Conservation (phyloP, 1,140 invertebrate genomes). For the Nephotettix cincticeps region DNA sequence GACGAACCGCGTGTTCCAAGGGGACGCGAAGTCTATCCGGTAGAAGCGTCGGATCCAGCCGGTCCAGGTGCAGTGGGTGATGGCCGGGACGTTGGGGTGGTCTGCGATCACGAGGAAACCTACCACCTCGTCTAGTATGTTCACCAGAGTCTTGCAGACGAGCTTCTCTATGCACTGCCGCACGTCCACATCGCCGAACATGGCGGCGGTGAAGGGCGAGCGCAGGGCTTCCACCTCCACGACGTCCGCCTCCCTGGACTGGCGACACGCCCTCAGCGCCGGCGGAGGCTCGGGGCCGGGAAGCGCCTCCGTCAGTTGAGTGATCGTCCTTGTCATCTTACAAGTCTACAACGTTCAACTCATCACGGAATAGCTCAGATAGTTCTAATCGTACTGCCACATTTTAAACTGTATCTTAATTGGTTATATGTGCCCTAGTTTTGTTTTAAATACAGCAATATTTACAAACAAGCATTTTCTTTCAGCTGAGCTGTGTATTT, state of each 20-base stretch:
- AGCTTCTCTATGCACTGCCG: neutral
- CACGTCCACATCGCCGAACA: neutral
- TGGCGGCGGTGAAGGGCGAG: neutral
- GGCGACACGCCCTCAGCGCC: neutral
- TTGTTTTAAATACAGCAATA: too few species aligned
- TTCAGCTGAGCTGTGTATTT: too few species aligned
- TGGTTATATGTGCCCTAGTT: too few species aligned
- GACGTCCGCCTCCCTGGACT: neutral
- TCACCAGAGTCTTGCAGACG: neutral
- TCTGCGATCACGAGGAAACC: neutral
- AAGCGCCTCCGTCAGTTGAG: too few species aligned
- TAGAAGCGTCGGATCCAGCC: neutral
- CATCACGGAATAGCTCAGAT: too few species aligned
- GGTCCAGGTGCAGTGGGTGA: neutral
- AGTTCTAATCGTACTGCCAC: too few species aligned
- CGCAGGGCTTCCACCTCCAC: neutral
- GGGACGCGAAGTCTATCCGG: neutral
- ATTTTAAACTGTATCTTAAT: too few species aligned
- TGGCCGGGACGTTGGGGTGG: neutral
- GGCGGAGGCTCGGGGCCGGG: neutral
- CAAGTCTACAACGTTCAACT: too few species aligned
- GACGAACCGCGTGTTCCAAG: neutral
- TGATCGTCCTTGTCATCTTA: too few species aligned
- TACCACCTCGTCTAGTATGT: neutral
- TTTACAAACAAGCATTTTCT: too few species aligned